Conservation (phyloP, 2,113 vertebrate genomes). For the Piprites chloris region DNA sequence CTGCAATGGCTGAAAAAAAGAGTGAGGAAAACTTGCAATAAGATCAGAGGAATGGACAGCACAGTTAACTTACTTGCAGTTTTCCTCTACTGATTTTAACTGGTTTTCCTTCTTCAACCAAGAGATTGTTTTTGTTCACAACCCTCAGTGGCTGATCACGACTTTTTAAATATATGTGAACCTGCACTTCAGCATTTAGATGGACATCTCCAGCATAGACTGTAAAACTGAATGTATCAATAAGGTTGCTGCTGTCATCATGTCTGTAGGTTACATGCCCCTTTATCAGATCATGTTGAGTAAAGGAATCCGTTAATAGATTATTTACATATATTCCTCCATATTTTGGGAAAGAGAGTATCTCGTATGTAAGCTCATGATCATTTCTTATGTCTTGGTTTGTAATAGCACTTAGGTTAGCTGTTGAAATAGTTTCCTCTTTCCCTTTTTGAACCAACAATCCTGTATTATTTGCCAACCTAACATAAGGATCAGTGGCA, state of each 20-base stretch:
- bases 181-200: conserved; percentile 65
- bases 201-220: conserved; percentile 70
- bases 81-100: conserved; percentile 80
- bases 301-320: conserved; percentile 71
- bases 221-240: conserved; percentile 80
- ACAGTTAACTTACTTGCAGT: conserved; percentile 76
- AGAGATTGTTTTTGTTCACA: conserved; percentile 72
- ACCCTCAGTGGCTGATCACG: conserved; percentile 75
- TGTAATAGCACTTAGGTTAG: conserved; percentile 80
- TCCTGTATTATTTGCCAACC: conserved; percentile 80
- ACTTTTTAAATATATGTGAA: conserved; percentile 82
- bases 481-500: conserved; percentile 81
- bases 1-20: background rate
- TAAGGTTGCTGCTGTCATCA: conserved; percentile 73
- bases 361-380: conserved; percentile 71
- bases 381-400: conserved; percentile 85
- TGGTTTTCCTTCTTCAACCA: conserved; percentile 88
- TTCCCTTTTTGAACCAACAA: conserved; percentile 83
- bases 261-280: conserved; percentile 79
- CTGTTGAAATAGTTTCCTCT: conserved; percentile 64
- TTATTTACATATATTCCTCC: conserved; percentile 75
- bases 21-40: background rate
- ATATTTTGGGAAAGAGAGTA: conserved; percentile 72
- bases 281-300: conserved; percentile 76
- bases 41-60: background rate